Evolutionary conservation across 2,797 vertebrate species (phyloP), one percentile per base, ranked within the genome.

Genomic region (Acanthornis magna): DNA sequence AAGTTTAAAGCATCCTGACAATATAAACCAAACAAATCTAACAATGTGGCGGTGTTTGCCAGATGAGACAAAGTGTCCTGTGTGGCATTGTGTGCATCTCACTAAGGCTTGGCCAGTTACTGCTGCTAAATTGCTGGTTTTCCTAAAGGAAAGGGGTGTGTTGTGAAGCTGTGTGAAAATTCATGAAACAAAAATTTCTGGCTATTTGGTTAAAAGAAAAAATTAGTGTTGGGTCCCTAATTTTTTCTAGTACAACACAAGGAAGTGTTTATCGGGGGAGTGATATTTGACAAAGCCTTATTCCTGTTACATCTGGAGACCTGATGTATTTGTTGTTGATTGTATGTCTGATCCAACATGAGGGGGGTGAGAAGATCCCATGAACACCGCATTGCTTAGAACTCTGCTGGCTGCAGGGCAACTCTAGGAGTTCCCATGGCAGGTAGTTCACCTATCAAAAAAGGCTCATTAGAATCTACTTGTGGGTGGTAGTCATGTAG

Each of bases 251-350:
- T 43, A 19, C 21, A 51, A 12, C 21, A 27, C 21, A 26, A 26
- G 30, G 25, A 60, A 38, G 11, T 63, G 16, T 71, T 71, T 60
- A 29, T 45, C 4, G 5, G 2, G 16, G 11, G 11, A 18, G 4
- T 65, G 61, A 38, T 67, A 34, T 54, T 94, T 95, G 72, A 67
- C 63, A 72, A 82, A 93, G 65, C 67, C 72, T 95, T 96, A 85
- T 74, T 93, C 30, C 60, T 12, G 2, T n/a, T 68, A 60, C 83
- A 73, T 90, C 23, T 34, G 42, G 58, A 89, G 57, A n/a, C 85
- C 57, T 77, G n/a, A 22, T 88, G 16, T 47, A 19, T 71, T 93
- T 80, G 42, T 93, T 80, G 42, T 85, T 96, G 84, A 34, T 91
- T 60, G 81, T 57, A 23, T 85, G 86, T 91, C 78, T 89, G 67